Base-by-base conservation (phyloP, 1,140 invertebrate species). In the Macrostomum lignano region DNA sequence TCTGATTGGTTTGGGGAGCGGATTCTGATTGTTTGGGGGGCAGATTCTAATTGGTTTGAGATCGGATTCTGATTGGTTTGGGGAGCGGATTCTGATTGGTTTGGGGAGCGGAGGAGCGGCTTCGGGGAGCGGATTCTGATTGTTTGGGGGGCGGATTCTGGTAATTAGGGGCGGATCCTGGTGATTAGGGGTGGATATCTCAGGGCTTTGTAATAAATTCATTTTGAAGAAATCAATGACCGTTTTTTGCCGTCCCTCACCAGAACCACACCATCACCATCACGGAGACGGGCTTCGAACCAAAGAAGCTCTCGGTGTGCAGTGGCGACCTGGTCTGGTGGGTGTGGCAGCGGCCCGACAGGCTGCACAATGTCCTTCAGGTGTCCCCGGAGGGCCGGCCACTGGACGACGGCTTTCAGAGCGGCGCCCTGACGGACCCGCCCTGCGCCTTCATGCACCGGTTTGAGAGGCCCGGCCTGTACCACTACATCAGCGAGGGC, bases 251-350 rank as follows among this genome's bases (percentile, higher is more conserved):
- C 6, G 14, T 23, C 7, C 20, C 24, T 24, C 47, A 41, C 11
- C 39, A 57, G 51, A 55, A 57, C 38, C 47, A 56, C 37, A 58
- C 52, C 20, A 43, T 58, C 2, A 44, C 48, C 31, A 35, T 57
- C 31, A 52, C 48, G 29, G 55, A 58, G 41, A 47, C 41, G 36
- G 52, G 52, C 11, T 49, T 54, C 43, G 47, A 55, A 26, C 52
- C 51, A 1, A 48, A 49, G 36, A 46, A 51, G 9, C 37, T 58
- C 25, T 51, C 48, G 9, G 44, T 56, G 7, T 40, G 47, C 14
- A 49, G 46, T 19, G 46, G 47, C 38, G 54, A 57, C 45, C 28
- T 51, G 17, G 50, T 58, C 14, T 58, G 54, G 55, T 58, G 52
- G 49, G 46, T 56, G 23, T 58, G 55, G 55, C 51, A 57, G 39